Evolutionary conservation across 2,888 invertebrate genomes (phyloP).

Genomic region (Elysia crispata): DNA sequence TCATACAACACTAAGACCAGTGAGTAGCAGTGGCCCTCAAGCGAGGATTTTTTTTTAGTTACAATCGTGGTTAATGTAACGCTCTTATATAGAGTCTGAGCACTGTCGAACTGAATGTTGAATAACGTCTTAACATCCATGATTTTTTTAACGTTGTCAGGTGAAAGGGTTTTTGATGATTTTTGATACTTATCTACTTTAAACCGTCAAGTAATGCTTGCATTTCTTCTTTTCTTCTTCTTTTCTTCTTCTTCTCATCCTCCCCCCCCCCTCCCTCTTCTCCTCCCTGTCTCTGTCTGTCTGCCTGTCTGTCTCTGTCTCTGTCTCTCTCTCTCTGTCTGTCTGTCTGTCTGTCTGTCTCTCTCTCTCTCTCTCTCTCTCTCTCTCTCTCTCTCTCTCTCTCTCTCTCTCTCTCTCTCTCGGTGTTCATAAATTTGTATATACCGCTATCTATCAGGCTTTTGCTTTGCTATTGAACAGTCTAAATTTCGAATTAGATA

Average conservation of each 20-base stretch:
- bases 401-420: not conserved
- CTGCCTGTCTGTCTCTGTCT: conserved; percentile 16
- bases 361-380: conserved; percentile 1
- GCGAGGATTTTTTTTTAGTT: too few species aligned
- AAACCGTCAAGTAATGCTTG: too few species aligned
- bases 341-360: conserved; percentile 25
- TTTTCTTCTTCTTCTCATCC: not conserved
- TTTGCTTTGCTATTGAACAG: not conserved
- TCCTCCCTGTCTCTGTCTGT: not conserved
- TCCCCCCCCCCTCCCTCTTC: not conserved
- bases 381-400: not conserved
- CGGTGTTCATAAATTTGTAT: not conserved
- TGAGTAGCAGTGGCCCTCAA: too few species aligned
- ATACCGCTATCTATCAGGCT: not conserved
- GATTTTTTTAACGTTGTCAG: too few species aligned
- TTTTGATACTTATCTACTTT: not conserved
- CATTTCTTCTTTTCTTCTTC: not conserved
- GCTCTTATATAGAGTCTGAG: too few species aligned
- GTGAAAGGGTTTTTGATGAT: not conserved
- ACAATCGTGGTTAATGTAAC: too few species aligned
- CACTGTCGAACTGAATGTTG: too few species aligned
- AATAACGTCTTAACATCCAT: too few species aligned
- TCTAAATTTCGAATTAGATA: too few species aligned
- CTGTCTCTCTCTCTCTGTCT: conserved; percentile 22
- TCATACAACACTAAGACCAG: too few species aligned